phyloP scores from a whole-genome alignment of 2,888 invertebrate genomes.

The Acanthococcus lagerstroemiae region DNA sequence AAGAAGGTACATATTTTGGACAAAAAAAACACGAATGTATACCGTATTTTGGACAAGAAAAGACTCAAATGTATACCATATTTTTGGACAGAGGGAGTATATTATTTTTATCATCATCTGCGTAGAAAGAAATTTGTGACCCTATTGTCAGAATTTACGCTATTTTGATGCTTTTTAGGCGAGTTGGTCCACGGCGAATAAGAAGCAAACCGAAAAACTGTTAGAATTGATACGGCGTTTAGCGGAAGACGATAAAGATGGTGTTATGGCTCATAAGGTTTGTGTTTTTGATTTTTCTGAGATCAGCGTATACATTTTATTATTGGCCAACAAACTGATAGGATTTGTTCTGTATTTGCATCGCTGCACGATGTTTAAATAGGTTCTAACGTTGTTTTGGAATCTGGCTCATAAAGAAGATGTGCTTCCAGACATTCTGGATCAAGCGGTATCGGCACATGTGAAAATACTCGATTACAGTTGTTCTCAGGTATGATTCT shows the following conservation, averaged over 20 bases:
- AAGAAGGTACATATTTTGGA: too few relatives aligned
- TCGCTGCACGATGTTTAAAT: conserved; percentile 11
- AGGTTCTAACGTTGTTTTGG: conserved; percentile 89
- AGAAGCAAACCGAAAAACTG: conserved; percentile 89
- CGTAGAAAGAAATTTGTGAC: background rate
- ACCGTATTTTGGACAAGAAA: too few relatives aligned
- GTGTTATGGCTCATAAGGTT: conserved; percentile 96
- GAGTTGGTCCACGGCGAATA: conserved; percentile 91
- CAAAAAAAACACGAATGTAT: too few relatives aligned
- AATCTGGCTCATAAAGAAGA: conserved; percentile 92
- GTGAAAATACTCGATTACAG: conserved; percentile 96
- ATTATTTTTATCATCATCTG: background rate
- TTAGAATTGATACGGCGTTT: conserved; percentile 86
- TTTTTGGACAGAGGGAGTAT: background rate
- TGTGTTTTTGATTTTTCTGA: background rate
- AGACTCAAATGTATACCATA: too few relatives aligned
- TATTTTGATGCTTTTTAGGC: conserved; percentile 45
- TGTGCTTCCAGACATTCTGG: conserved; percentile 93
- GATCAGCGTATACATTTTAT: background rate
- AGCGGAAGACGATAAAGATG: conserved; percentile 97
- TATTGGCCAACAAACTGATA: background rate
- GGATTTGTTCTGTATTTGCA: background rate
- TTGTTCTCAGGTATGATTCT: conserved; percentile 79
- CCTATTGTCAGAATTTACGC: background rate
- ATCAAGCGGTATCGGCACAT: conserved; percentile 88